These are phyloP conservation scores for Beris morrisii DNA, from an alignment of 2,888 invertebrate species.

Conservation along the genomic window DNA sequence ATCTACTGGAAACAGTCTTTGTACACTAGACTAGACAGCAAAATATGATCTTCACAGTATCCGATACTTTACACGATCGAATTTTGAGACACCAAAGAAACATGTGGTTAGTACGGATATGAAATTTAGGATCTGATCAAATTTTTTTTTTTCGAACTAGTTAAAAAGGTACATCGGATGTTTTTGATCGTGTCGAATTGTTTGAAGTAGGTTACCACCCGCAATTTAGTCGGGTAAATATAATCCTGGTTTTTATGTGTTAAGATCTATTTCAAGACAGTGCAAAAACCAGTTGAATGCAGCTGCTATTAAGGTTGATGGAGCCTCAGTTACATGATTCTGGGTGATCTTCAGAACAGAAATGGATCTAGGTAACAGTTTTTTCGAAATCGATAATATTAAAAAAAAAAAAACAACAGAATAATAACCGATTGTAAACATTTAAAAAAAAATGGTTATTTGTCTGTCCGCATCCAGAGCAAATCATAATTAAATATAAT, in stretches of 20 bases:
- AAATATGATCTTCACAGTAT: slow-evolving; percentile 9
- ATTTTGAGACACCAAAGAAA: not conserved
- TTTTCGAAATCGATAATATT: too few species aligned
- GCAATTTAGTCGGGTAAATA: not conserved
- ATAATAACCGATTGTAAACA: too few species aligned
- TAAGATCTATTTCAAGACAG: slow-evolving; percentile 15
- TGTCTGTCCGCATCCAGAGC: too few species aligned
- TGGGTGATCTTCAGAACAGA: too few species aligned
- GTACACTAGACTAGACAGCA: not conserved
- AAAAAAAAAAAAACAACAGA: too few species aligned
- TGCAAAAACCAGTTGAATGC: not conserved
- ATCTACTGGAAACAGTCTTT: slow-evolving; percentile 9
- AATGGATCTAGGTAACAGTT: too few species aligned
- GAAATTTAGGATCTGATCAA: slow-evolving; percentile 8
- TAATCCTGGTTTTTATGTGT: slow-evolving; percentile 7
- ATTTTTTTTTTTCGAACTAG: too few species aligned
- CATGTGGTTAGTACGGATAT: slow-evolving; percentile 3
- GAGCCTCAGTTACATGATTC: not conserved
- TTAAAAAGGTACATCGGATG: slow-evolving; percentile 10
- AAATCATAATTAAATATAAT: too few species aligned
- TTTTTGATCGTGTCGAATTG: slow-evolving; percentile 13
- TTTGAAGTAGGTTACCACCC: slow-evolving; percentile 27
- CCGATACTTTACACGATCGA: not conserved
- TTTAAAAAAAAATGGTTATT: too few species aligned
- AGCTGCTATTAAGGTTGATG: not conserved